Evolutionary conservation across 2,888 invertebrate species (phyloP).

Genomic region (Heliconius cydno): DNA sequence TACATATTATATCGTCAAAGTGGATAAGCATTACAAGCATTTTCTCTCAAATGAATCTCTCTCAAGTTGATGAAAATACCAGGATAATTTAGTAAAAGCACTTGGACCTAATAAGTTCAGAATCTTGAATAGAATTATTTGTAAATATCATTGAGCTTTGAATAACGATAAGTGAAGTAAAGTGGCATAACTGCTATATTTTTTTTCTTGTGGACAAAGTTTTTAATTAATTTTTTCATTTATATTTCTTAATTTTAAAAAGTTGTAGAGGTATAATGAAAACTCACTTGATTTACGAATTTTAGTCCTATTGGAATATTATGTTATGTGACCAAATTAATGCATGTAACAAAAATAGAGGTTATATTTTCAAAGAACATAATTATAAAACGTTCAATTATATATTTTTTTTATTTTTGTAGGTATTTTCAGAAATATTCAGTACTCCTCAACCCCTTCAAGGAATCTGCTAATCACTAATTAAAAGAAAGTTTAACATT

Average conservation of each 20-base stretch:
- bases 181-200: not conserved
- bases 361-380: not conserved
- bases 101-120: not conserved
- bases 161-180: not conserved
- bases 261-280: not conserved
- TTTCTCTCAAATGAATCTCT: too few species aligned
- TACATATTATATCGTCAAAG: too few species aligned
- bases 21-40: not conserved
- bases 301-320: not conserved
- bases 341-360: too few species aligned
- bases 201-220: not conserved
- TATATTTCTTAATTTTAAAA: not conserved
- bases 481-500: too few species aligned
- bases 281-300: not conserved
- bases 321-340: not conserved
- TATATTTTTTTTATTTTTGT: too few species aligned
- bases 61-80: not conserved
- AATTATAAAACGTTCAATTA: too few species aligned
- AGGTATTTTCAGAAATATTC: too few species aligned
- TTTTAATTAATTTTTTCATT: not conserved
- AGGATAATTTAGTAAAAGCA: not conserved
- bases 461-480: too few species aligned
- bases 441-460: too few species aligned
- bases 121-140: not conserved
- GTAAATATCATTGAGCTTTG: not conserved